phyloP scores from a whole-genome alignment of 2,113 vertebrate genomes.

The Solea senegalensis region DNA sequence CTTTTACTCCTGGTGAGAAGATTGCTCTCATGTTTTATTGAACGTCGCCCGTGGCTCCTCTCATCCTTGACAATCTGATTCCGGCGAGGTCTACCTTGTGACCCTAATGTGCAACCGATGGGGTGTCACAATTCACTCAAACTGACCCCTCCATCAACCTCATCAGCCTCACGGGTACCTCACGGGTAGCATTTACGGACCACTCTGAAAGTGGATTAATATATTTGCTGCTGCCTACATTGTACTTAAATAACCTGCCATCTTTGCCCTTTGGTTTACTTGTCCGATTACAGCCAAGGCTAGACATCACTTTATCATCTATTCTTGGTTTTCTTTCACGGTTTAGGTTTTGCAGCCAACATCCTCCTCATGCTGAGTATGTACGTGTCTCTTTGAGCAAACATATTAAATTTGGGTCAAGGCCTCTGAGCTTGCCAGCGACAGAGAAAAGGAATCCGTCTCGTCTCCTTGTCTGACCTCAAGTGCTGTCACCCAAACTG shows the following conservation, averaged over 20 bases:
- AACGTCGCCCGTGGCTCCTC: slow-evolving; percentile 68
- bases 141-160: slow-evolving; percentile 72
- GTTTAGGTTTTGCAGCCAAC: slow-evolving; percentile 36
- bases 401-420: slow-evolving; percentile 59
- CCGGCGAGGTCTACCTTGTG: slow-evolving; percentile 65
- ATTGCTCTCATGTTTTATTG: slow-evolving; percentile 82
- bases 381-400: slow-evolving; percentile 47
- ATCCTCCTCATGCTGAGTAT: slow-evolving; percentile 41
- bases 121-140: slow-evolving; percentile 67
- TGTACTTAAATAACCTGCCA: slow-evolving; percentile 62
- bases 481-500: slow-evolving; percentile 47
- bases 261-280: slow-evolving; percentile 58
- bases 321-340: slow-evolving; percentile 42
- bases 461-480: slow-evolving; percentile 60
- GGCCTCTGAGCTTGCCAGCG: slow-evolving; percentile 32
- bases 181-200: slow-evolving; percentile 61
- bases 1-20: slow-evolving; percentile 74
- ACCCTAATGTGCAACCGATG: slow-evolving; percentile 72
- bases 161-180: slow-evolving; percentile 61
- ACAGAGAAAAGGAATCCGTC: slow-evolving; percentile 45
- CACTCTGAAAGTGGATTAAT: slow-evolving; percentile 63
- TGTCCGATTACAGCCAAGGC: slow-evolving; percentile 44
- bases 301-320: slow-evolving; percentile 52
- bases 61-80: slow-evolving; percentile 77
- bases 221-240: slow-evolving; percentile 40